phyloP scores from a whole-genome alignment of 2,797 vertebrate genomes.

The Pelobates cultripes region DNA sequence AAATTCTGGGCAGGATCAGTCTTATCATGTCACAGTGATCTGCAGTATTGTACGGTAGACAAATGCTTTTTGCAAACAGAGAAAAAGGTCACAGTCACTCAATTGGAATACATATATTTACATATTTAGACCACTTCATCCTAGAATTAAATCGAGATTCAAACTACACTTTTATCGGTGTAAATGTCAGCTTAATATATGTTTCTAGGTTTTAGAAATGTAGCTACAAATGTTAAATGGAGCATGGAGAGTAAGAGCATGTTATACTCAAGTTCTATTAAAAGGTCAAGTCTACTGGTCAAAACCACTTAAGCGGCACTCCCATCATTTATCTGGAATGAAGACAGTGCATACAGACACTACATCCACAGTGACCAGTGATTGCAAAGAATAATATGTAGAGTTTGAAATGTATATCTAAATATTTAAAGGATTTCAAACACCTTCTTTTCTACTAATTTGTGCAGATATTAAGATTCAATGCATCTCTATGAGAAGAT shows the following conservation, averaged over 20 bases:
- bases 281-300: background rate
- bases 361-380: too few species aligned
- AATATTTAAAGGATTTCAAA: too few species aligned
- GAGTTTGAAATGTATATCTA: too few species aligned
- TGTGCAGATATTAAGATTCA: too few species aligned
- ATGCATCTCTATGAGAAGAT: too few species aligned
- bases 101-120: background rate
- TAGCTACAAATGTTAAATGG: background rate
- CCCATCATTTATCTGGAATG: too few species aligned
- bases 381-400: too few species aligned
- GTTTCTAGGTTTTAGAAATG: background rate
- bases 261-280: background rate
- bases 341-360: background rate
- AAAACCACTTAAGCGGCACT: background rate
- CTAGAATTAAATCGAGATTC: background rate
- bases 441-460: too few species aligned
- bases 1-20: constrained; percentile 13
- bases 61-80: constrained; percentile 6
- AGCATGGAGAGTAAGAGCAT: background rate
- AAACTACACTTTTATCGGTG: background rate
- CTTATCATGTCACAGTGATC: constrained; percentile 21
- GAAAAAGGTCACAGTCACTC: constrained; percentile 15
- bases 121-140: constrained; percentile 1
- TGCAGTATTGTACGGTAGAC: constrained; percentile 16
- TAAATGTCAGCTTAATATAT: constrained; percentile 3